Percentiles rank a stretch among this genome's conserved stretches.
phyloP scores from a whole-genome alignment of 1,140 invertebrate species.

The Globodera rostochiensis region DNA sequence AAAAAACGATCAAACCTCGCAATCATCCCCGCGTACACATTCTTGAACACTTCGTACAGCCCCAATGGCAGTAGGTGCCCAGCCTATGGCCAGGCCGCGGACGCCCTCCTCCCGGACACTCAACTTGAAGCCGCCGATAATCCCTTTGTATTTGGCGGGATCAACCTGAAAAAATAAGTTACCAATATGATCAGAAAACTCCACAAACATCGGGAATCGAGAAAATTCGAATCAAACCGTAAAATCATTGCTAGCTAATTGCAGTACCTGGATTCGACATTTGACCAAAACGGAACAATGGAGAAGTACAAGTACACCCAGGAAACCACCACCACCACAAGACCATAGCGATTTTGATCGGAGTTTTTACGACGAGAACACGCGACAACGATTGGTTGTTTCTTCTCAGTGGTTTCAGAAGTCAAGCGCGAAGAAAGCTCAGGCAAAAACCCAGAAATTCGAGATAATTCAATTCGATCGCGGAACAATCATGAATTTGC shows the following conservation, averaged over 20 bases:
- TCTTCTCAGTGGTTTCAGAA: constrained; percentile 34
- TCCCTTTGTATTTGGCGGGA: constrained; percentile 87
- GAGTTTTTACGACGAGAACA: neutral
- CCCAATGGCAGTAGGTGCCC: constrained; percentile 94
- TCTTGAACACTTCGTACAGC: constrained; percentile 84
- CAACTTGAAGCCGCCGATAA: constrained; percentile 81
- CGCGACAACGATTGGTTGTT: constrained; percentile 12
- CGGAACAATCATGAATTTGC: neutral
- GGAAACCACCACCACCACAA: constrained; percentile 31
- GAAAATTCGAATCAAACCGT: too few relatives aligned
- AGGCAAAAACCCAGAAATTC: neutral
- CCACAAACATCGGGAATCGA: too few relatives aligned
- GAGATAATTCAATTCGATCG: neutral
- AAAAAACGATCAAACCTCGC: constrained; percentile 72
- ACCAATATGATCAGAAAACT: constrained; percentile 20
- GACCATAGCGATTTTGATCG: constrained; percentile 22
- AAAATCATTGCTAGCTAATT: constrained; percentile 7
- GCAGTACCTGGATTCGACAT: constrained; percentile 88
- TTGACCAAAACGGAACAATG: constrained; percentile 92
- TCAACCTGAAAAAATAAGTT: constrained; percentile 70
- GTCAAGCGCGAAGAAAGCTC: constrained; percentile 12
- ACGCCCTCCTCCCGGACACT: constrained; percentile 84
- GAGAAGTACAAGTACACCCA: constrained; percentile 53
- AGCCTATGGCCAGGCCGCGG: constrained; percentile 85
- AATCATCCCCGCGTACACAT: constrained; percentile 79